Percentiles rank a stretch among this genome's conserved stretches.
phyloP scores from a whole-genome alignment of 1,140 invertebrate species.

The Meloidogyne floridensis region DNA sequence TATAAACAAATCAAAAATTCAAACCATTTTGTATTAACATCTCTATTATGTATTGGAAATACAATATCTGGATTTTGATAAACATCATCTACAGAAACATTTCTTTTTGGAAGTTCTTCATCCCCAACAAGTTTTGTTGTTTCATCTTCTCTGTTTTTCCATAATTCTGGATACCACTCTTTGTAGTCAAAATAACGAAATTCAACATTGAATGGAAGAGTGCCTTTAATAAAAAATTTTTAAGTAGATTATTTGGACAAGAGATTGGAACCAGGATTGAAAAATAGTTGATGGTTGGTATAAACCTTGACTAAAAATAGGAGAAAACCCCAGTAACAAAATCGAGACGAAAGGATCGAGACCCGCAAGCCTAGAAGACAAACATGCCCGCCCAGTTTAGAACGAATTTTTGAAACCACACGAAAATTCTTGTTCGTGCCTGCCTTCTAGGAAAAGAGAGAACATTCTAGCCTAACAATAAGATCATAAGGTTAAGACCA shows the following conservation, averaged over 20 bases:
- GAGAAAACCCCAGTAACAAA: too few species aligned
- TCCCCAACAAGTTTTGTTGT: neutral
- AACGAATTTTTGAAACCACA: too few species aligned
- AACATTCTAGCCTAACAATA: too few species aligned
- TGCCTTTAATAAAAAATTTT: conserved; percentile 34
- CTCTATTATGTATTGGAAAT: conserved; percentile 54
- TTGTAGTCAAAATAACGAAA: conserved; percentile 58
- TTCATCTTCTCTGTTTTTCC: neutral
- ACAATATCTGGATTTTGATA: conserved; percentile 54
- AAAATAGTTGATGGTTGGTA: too few species aligned
- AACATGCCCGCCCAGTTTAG: too few species aligned
- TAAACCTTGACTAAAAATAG: too few species aligned
- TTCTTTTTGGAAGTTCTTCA: conserved; percentile 29
- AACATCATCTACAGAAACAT: conserved; percentile 43
- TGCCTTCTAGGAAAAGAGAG: too few species aligned
- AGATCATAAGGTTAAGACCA: neutral
- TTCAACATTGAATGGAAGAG: conserved; percentile 52
- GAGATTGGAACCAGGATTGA: too few species aligned
- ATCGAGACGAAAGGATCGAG: too few species aligned
- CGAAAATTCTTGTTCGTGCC: too few species aligned
- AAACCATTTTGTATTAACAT: conserved; percentile 51
- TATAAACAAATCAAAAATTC: neutral
- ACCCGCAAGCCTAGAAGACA: too few species aligned
- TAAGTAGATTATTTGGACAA: too few species aligned
- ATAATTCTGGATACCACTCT: conserved; percentile 47